These are phyloP conservation scores for Melopsittacus undulatus DNA, from an alignment of 2,797 vertebrate genomes.

Conservation along the genomic window DNA sequence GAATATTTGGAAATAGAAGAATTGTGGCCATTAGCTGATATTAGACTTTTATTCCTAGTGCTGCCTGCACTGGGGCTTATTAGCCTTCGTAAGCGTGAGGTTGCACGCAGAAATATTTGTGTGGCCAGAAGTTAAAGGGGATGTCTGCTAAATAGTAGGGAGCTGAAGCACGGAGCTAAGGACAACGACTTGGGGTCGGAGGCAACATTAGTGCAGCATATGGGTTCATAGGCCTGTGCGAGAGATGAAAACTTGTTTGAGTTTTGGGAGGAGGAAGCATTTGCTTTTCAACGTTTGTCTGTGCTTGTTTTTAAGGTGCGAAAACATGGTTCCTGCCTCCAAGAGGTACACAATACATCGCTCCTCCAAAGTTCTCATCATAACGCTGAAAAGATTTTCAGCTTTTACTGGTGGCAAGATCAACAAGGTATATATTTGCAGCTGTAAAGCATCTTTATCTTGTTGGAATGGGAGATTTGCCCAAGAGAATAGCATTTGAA, in stretches of 20 bases:
- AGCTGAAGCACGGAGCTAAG: neutral
- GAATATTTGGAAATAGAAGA: neutral
- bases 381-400: conserved; percentile 95
- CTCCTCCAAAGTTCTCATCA: conserved; percentile 91
- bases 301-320: conserved; percentile 83
- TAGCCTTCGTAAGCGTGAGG: neutral
- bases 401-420: conserved; percentile 96
- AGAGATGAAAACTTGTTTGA: neutral
- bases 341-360: conserved; percentile 96
- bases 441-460: neutral
- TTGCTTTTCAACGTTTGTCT: neutral
- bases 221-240: neutral
- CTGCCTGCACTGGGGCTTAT: neutral
- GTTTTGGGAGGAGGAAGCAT: neutral
- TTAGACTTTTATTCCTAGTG: neutral
- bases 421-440: conserved; percentile 87
- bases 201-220: neutral
- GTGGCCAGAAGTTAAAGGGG: neutral
- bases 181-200: neutral
- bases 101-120: neutral
- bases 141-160: neutral
- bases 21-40: neutral
- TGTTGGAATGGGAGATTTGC: neutral
- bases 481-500: neutral
- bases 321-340: conserved; percentile 96